Conservation (phyloP, 23 tunicate genomes). For the Phallusia fumigata region DNA sequence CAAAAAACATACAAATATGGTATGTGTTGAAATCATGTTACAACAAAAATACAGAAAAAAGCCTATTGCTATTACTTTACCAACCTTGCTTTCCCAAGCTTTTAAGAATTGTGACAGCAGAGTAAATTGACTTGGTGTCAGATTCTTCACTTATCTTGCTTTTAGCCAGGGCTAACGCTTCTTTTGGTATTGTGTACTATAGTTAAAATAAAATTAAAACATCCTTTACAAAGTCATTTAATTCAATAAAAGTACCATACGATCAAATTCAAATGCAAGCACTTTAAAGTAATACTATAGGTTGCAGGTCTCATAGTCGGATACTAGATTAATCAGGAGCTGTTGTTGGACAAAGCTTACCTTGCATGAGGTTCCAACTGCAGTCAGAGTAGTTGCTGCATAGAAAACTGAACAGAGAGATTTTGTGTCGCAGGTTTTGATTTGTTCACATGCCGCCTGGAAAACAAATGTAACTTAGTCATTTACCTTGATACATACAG, state of each 20-base stretch:
- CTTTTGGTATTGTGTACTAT: slow-evolving; percentile 53
- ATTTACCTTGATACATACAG: too few species aligned
- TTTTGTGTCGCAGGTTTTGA: slow-evolving; percentile 49
- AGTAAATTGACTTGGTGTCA: slow-evolving; percentile 38
- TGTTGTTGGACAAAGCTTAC: slow-evolving; percentile 31
- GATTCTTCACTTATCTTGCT: slow-evolving; percentile 50
- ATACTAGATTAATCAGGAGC: too few species aligned
- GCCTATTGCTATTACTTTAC: background rate
- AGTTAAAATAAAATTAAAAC: too few species aligned
- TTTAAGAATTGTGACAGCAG: slow-evolving; percentile 41
- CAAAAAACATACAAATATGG: too few species aligned
- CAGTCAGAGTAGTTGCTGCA: slow-evolving; percentile 31
- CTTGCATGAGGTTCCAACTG: slow-evolving; percentile 66
- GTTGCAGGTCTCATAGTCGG: too few species aligned
- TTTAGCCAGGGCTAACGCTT: slow-evolving; percentile 49
- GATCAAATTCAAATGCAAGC: too few species aligned
- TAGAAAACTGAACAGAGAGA: slow-evolving; percentile 46
- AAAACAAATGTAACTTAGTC: slow-evolving; percentile 1
- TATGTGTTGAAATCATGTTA: too few species aligned
- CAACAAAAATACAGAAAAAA: background rate
- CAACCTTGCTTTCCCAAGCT: slow-evolving; percentile 53
- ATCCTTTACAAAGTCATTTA: too few species aligned
- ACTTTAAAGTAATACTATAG: too few species aligned
- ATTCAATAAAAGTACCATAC: too few species aligned
- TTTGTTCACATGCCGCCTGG: slow-evolving; percentile 73